Evolutionary conservation across 2,113 vertebrate genomes (phyloP), one percentile per base, ranked within the genome.

Genomic region (Saccopteryx leptura): DNA sequence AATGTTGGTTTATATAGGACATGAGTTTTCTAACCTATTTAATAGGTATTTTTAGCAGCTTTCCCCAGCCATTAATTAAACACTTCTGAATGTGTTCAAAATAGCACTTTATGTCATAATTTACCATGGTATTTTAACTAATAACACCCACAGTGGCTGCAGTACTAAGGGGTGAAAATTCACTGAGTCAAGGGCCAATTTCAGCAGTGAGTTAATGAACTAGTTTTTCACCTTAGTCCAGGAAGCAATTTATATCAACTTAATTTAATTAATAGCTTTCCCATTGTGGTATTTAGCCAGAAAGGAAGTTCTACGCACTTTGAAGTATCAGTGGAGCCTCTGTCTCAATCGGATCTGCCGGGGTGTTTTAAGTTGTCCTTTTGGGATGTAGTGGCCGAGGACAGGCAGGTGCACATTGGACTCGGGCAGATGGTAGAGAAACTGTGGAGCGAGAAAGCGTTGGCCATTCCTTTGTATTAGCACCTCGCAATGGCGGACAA

Each of bases 171-270:
- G 71, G 92, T 79, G 90, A 82, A 93, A 96, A 94, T 85, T 95
- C 74, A 75, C 2, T 94, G 86, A 94, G 90, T 68, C 91, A 88
- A 72, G 39, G 91, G 69, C 94, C 79, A 89, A 9, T 86, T 88
- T 95, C 80, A 93, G 91, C 63, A 91, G 82, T 54, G 54, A 89
- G 89, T 91, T 93, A 97, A 97, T 95, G 93, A 97, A 92, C 79
- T 84, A 69, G 33, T 65, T 96, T 97, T 93, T 88, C 39, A 83
- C 69, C 69, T 91, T 95, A 83, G 86, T 95, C 28, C 84, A 94
- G 78, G 71, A 63, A 83, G 60, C 56, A 86, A 93, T 96, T 95
- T 93, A 60, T 93, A 95, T 94, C 63, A 74, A 93, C 96, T 94
- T 88, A 96, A 83, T 96, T 93, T 91, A 95, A 75, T 93, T 91